Base-by-base conservation (phyloP, 2,888 invertebrate species). In the Therioaphis trifolii region DNA sequence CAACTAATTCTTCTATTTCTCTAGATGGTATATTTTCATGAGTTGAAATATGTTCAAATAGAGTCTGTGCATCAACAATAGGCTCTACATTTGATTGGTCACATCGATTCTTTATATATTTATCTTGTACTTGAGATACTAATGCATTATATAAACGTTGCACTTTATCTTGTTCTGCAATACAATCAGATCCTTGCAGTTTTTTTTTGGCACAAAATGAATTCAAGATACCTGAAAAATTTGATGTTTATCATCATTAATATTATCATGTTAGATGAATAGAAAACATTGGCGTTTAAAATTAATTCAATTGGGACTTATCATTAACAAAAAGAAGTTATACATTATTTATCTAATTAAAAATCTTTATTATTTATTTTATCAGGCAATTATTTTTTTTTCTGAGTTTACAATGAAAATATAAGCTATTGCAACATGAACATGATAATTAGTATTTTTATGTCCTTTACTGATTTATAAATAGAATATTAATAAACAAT, bases 1-100 rank as follows among this genome's bases (percentile, higher is more conserved):
- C 82, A 63, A 82, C 18, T n/a, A 82, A 40, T 82, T 82, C 82
- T 52, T 82, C 82, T 12, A 82, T 74, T 82, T 82, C 74, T 14
- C 82, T 72, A 4, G 82, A 21, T 63, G 49, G 63, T 52, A 82
- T 24, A 52, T 61, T 74, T 63, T 82, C 82, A 74, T 52, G 72
- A 7, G 82, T 82, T 14, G 72, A 61, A 74, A 82, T 82, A 52
- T 74, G 49, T 40, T 82, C 82, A 82, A 40, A 82, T 49, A 52
- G 63, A 63, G 74, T 40, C 52, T 72, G 72, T 52, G 52, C 24
- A 63, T 74, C 52, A 18, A 82, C 12, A 43, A 27, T 82, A 7
- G 82, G 82, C 0, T 74, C 63, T 29, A 82, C 63, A 82, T 82
- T 35, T 35, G 52, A 35, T 1, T 74, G 74, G 11, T 82, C 82